A percentile compares a stretch with the other conserved stretches of the same genome.
phyloP scores from a whole-genome alignment of 2,113 vertebrate species.

The Dascyllus trimaculatus region DNA sequence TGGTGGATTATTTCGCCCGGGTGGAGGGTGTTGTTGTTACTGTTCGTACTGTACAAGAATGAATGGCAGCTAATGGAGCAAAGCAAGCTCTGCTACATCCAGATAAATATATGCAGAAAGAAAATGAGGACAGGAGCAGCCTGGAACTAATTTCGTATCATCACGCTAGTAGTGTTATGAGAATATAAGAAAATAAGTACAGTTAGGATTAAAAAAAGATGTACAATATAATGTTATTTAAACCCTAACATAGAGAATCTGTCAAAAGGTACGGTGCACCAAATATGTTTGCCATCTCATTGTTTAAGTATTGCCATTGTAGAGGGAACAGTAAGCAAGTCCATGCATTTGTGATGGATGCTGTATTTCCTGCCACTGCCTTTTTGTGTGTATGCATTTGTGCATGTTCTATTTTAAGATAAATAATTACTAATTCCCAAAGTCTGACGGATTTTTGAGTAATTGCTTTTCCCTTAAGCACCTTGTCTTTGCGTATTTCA shows the following conservation, averaged over 20 bases:
- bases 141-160: not conserved
- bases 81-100: slow-evolving; percentile 25
- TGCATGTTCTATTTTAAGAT: not conserved
- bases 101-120: slow-evolving; percentile 18
- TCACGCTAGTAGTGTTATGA: not conserved
- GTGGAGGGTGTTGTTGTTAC: slow-evolving; percentile 35
- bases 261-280: too few species aligned
- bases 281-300: too few species aligned
- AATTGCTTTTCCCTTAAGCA: slow-evolving; percentile 4
- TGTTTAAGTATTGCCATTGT: too few species aligned
- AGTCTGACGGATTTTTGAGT: slow-evolving; percentile 19
- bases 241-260: too few species aligned
- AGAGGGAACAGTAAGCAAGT: too few species aligned
- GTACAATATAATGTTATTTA: too few species aligned
- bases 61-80: slow-evolving; percentile 24
- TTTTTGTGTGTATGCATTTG: not conserved
- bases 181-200: not conserved
- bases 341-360: too few species aligned
- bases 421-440: not conserved
- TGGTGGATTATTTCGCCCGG: slow-evolving; percentile 25
- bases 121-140: slow-evolving; percentile 4
- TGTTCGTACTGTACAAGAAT: slow-evolving; percentile 9
- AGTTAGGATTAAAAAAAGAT: not conserved
- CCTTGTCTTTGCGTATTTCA: slow-evolving; percentile 12
- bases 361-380: too few species aligned